Base-by-base conservation (phyloP, 2,888 invertebrate species). In the Heliothis peltigera region DNA sequence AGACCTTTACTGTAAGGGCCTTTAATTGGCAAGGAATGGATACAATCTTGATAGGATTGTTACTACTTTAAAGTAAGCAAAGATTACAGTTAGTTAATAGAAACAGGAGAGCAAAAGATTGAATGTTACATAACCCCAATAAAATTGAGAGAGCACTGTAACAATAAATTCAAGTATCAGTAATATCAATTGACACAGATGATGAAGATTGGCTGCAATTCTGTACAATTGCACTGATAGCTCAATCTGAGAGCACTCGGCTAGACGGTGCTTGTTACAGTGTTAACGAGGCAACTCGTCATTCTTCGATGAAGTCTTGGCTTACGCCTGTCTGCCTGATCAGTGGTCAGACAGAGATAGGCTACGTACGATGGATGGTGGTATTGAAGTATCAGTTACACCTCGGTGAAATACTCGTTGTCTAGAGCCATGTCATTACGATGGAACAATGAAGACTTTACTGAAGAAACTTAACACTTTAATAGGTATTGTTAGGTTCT, bases 241-340 rank as follows among this genome's bases (percentile, higher is more conserved):
- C 47, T 79, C 75, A 63, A 75, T 79, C 70, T 57, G 17, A 18
- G 22, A 32, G 51, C 35, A 19, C 15, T 17, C 43, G 21, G 22
- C 58, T 60, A 75, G 60, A 58, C 59, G 56, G 17, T 52, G 47
- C 35, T 62, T 68, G 63, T 61, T 49, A 63, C 63, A 59, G 51
- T 69, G 46, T 54, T 64, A 59, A 64, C 63, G 60, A 70, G 53
- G 44, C n/a, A 53, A 47, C 61, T 63, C 43, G 65, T 79, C 54
- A 68, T 59, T 79, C 62, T 60, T 74, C 56, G 52, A 58, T 67
- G 53, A 63, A 53, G 63, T 63, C 65, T 68, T 81, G 79, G 81
- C 83, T 81, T 68, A 67, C 72, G 79, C 79, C 79, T 79, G 69
- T 68, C 71, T 65, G 53, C 79, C 73, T 75, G 73, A 80, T 53